phyloP scores from a whole-genome alignment of 2,113 vertebrate genomes.

The Tympanuchus pallidicinctus region DNA sequence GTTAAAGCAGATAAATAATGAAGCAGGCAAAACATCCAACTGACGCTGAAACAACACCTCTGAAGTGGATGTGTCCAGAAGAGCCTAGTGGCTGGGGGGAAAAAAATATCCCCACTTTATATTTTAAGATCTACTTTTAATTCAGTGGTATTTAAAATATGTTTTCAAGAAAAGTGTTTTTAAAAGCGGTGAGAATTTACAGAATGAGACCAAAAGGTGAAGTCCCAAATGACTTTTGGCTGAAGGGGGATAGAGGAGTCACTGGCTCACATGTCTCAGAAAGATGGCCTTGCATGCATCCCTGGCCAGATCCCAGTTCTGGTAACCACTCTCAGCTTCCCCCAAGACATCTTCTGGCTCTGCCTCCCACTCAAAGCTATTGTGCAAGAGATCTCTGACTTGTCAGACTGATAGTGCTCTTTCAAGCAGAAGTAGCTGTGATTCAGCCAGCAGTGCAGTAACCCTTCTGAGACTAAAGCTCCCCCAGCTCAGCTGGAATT shows the following conservation, averaged over 20 bases:
- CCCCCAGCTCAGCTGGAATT: neutral
- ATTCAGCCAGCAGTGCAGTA: conserved; percentile 22
- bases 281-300: neutral
- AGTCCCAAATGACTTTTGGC: neutral
- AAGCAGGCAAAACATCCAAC: neutral
- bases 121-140: neutral
- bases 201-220: neutral
- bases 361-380: conserved; percentile 40
- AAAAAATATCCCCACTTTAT: neutral
- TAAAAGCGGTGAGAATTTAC: neutral
- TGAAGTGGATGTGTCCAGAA: conserved; percentile 24
- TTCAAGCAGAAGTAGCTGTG: conserved; percentile 39
- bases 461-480: neutral
- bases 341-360: neutral
- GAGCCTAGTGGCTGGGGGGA: neutral
- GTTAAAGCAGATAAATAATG: neutral
- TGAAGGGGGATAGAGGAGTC: neutral
- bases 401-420: conserved; percentile 53
- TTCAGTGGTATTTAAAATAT: neutral
- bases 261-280: neutral
- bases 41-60: neutral
- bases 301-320: conserved; percentile 41
- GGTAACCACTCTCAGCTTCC: conserved; percentile 37
- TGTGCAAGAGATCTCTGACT: conserved; percentile 49
- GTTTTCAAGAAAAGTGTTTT: neutral